Evolutionary conservation across 2,797 vertebrate species (phyloP).

Genomic region (Balearica regulorum): DNA sequence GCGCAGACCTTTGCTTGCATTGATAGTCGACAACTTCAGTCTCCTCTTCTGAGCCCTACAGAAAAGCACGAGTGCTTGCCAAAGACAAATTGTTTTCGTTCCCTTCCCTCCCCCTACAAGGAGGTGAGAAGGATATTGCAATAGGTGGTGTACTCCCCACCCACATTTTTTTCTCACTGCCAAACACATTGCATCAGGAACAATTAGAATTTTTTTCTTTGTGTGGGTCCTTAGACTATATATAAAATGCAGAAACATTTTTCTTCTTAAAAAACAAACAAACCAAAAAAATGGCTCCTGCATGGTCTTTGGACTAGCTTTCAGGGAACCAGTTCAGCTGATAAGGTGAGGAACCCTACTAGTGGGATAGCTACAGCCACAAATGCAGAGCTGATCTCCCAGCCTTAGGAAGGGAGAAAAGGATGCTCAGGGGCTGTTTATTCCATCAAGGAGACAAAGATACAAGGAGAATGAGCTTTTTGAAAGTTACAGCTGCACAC

Average conservation of each 20-base stretch:
- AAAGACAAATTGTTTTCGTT: slow-evolving; percentile 26
- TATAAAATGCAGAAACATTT: not conserved
- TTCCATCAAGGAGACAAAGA: not conserved
- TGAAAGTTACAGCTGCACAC: not conserved
- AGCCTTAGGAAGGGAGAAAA: not conserved
- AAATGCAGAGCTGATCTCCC: not conserved
- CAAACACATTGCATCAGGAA: slow-evolving; percentile 30
- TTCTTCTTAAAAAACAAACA: not conserved
- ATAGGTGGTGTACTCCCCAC: slow-evolving; percentile 21
- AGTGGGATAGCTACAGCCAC: not conserved
- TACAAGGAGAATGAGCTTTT: not conserved
- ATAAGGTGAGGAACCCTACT: not conserved
- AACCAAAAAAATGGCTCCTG: not conserved
- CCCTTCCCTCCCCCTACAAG: not conserved
- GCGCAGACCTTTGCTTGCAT: not conserved
- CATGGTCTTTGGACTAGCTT: not conserved
- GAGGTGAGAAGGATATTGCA: slow-evolving; percentile 35
- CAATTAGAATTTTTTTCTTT: slow-evolving; percentile 12
- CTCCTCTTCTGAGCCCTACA: not conserved
- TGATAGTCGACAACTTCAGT: not conserved
- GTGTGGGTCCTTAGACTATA: not conserved
- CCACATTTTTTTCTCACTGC: slow-evolving; percentile 44
- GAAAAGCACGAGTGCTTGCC: not conserved
- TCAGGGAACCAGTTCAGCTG: not conserved
- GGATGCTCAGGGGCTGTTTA: not conserved